Base-by-base conservation (phyloP, 2,113 vertebrate species). In the Crocuta crocuta region DNA sequence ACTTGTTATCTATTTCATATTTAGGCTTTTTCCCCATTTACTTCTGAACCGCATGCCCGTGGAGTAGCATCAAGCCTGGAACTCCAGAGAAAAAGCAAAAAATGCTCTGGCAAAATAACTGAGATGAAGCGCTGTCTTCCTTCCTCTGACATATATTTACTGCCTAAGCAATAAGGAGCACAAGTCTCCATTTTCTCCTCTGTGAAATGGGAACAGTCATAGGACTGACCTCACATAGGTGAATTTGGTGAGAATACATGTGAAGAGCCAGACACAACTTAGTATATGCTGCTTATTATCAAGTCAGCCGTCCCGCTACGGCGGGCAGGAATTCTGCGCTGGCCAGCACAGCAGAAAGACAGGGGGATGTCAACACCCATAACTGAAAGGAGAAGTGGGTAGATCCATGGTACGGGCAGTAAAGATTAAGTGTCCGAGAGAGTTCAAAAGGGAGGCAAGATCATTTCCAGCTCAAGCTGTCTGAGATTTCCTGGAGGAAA, bases 351-450 rank as follows among this genome's bases (percentile, higher is more conserved):
- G 26, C 10, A 65, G 21, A 84, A 78, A 90, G 24, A 5, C 43
- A 28, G 48, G 66, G 4, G 1, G 4, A 12, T 10, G 19, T 5
- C 28, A 73, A 71, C 50, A 35, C 10, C 50, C 19, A 4, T 6
- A 2, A 48, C 9, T 7, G 23, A 63, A 35, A 80, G 33, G 33
- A 70, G 16, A 15, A 43, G 43, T 19, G 9, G 16, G 43, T 9
- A 2, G 7, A 35, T 0, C 2, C 4, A 21, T 2, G 63, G 9
- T 5, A 9, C 0, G 0, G 31, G 78, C 15, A 28, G 28, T 43
- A 53, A 31, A 90, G 80, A 78, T 23, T 23, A n/a, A 93, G 68
- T 1, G 58, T 53, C 33, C 11, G 7, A 53, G 4, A 10, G 11
- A 55, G 61, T 61, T 83, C 53, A 26, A 81, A 76, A 71, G 45